Percentiles rank a stretch among this genome's conserved stretches.
Evolutionary conservation across 2,888 invertebrate genomes (phyloP).

Genomic region (Pterobdella sp.): DNA sequence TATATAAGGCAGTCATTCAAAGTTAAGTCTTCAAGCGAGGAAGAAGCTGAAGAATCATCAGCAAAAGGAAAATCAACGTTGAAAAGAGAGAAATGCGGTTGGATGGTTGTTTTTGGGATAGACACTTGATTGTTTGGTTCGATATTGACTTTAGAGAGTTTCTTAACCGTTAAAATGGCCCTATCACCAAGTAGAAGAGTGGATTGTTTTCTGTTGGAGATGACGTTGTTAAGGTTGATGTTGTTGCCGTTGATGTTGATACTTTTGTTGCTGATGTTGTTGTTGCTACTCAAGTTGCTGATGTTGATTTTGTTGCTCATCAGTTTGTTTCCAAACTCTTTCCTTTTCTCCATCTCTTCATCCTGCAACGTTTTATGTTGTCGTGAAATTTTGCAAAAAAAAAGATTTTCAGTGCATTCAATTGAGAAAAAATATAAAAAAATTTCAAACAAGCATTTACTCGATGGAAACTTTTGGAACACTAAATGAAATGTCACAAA

Average conservation of each 20-base stretch:
- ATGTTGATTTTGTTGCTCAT: conserved; percentile 7
- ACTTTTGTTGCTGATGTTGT: conserved; percentile 10
- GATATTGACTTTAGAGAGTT: not conserved
- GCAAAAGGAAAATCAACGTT: conserved; percentile 23
- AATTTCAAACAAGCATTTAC: too few species aligned
- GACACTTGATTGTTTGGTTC: not conserved
- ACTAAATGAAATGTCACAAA: too few species aligned
- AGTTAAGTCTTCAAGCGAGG: conserved; percentile 11
- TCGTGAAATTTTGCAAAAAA: too few species aligned
- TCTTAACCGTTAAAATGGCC: not conserved
- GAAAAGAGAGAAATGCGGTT: conserved; percentile 18
- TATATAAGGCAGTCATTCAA: too few species aligned
- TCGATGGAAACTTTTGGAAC: too few species aligned
- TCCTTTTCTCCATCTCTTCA: conserved; percentile 4
- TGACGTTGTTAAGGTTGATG: conserved; percentile 14
- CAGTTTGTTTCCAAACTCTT: conserved; percentile 7
- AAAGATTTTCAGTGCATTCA: too few species aligned
- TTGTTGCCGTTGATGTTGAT: conserved; percentile 8
- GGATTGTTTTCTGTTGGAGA: conserved; percentile 1
- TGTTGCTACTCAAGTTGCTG: not conserved
- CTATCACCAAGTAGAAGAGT: not conserved
- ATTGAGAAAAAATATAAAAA: too few species aligned
- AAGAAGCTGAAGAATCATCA: conserved; percentile 19
- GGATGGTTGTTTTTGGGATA: conserved; percentile 14
- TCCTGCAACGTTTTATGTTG: too few species aligned